Conservation (phyloP, 2,113 vertebrate genomes). For the Neogobius melanostomus region DNA sequence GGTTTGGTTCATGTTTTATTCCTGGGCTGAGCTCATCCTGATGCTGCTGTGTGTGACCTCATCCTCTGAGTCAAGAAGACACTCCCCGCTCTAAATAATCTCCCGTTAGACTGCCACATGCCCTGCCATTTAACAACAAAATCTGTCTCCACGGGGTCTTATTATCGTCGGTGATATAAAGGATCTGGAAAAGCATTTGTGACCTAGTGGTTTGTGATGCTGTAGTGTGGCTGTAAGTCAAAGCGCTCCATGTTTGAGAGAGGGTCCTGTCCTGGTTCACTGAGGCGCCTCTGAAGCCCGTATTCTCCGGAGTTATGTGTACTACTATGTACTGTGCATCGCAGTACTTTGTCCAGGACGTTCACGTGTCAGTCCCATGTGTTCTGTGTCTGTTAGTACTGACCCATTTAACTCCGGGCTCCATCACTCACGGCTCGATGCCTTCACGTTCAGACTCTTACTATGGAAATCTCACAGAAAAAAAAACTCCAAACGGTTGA, state of each 20-base stretch:
- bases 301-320: too few relatives aligned
- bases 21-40: constrained; percentile 7
- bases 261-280: not conserved
- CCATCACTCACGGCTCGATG: not conserved
- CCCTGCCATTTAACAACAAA: too few relatives aligned
- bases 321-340: too few relatives aligned
- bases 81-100: not conserved
- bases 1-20: not conserved
- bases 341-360: not conserved
- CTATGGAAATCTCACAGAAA: too few relatives aligned
- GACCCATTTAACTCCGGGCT: not conserved
- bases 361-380: constrained; percentile 1
- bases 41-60: constrained; percentile 20
- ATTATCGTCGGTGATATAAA: too few relatives aligned
- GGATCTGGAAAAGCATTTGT: too few relatives aligned
- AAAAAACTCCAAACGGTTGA: too few relatives aligned
- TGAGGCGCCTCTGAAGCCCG: not conserved
- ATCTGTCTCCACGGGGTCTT: too few relatives aligned
- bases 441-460: too few relatives aligned
- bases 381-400: not conserved
- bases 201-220: too few relatives aligned
- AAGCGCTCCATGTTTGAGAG: not conserved
- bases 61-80: constrained; percentile 17
- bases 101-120: not conserved
- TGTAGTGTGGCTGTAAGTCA: too few relatives aligned